These are phyloP conservation scores for Pelobates fuscus DNA, from an alignment of 2,113 vertebrate genomes.

Conservation along the genomic window DNA sequence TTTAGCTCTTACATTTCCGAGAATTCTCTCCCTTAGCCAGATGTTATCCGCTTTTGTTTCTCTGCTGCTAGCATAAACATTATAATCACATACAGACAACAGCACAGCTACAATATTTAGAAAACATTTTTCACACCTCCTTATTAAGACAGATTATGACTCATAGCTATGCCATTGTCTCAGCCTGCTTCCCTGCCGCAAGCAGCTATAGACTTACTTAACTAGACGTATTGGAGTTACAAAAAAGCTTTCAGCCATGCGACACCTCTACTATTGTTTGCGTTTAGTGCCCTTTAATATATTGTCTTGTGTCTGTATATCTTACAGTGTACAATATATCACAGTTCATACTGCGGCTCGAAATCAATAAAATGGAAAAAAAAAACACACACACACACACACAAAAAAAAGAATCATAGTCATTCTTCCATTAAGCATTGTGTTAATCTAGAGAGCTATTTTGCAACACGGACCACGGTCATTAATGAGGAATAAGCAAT, in stretches of 20 bases:
- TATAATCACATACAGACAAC: slow-evolving; percentile 92
- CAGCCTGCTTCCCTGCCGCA: slow-evolving; percentile 78
- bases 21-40: slow-evolving; percentile 73
- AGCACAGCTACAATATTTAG: slow-evolving; percentile 91
- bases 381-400: too few relatives aligned
- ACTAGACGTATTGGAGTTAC: slow-evolving; percentile 4
- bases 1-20: slow-evolving; percentile 29
- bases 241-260: slow-evolving; percentile 34
- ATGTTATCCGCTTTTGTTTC: slow-evolving; percentile 89
- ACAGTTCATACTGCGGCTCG: too few relatives aligned
- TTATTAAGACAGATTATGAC: slow-evolving; percentile 92
- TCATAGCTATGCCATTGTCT: slow-evolving; percentile 88
- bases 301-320: too few relatives aligned
- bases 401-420: neutral
- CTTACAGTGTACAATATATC: too few relatives aligned
- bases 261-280: slow-evolving; percentile 10
- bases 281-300: slow-evolving; percentile 7
- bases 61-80: slow-evolving; percentile 88
- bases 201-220: slow-evolving; percentile 65
- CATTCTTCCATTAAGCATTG: too few relatives aligned
- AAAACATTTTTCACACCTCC: slow-evolving; percentile 94
- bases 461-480: too few relatives aligned
- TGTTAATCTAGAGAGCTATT: too few relatives aligned
- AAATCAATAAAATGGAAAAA: too few relatives aligned
- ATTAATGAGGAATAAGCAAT: too few relatives aligned